Percentiles rank a stretch among this genome's conserved stretches.
These are phyloP conservation scores for Tragelaphus buxtoni DNA, from an alignment of 2,113 vertebrate genomes.

Conservation along the genomic window DNA sequence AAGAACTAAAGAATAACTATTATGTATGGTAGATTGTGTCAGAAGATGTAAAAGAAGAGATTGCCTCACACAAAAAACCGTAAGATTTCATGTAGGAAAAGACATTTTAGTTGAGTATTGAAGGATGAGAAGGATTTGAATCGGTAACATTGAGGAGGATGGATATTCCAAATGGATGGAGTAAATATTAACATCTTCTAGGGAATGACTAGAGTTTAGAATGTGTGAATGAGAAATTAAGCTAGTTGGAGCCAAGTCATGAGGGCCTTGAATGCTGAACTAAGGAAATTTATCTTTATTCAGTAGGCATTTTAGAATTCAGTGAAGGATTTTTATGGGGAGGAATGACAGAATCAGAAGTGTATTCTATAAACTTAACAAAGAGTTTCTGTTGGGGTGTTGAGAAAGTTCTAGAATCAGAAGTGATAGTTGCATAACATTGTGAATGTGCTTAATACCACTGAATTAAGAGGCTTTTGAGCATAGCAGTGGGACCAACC, in stretches of 20 bases:
- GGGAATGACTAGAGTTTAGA: background rate
- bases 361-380: conserved; percentile 1
- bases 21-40: background rate
- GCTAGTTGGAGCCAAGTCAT: background rate
- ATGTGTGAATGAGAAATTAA: background rate
- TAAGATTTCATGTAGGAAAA: background rate
- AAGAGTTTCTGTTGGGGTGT: background rate
- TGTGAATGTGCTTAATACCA: background rate
- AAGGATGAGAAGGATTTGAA: background rate
- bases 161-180: background rate
- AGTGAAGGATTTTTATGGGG: background rate
- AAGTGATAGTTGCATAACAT: background rate
- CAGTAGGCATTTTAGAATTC: background rate
- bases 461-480: background rate
- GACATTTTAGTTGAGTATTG: background rate
- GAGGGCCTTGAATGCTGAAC: background rate
- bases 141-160: background rate
- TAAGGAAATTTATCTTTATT: conserved; percentile 8
- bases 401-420: background rate
- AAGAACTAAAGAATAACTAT: background rate
- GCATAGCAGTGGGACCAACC: background rate
- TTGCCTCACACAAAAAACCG: background rate
- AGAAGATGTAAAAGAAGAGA: conserved; percentile 11
- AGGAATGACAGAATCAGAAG: background rate
- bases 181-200: background rate